phyloP scores from a whole-genome alignment of 2,113 vertebrate species.

The Lipophrys pholis region DNA sequence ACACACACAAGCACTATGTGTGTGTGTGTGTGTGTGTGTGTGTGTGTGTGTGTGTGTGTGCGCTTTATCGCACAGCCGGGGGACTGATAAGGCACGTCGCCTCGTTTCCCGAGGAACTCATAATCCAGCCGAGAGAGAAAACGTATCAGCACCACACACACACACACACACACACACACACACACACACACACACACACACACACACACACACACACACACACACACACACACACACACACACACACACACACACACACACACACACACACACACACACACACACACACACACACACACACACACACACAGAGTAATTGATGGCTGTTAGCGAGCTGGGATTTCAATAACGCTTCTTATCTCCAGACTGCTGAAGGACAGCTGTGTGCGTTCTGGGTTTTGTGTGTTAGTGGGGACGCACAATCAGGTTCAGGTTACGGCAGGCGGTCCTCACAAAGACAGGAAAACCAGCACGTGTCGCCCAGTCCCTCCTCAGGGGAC shows the following conservation, averaged over 20 bases:
- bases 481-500: too few relatives aligned
- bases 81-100: constrained; percentile 64
- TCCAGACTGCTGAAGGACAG: constrained; percentile 60
- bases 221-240: constrained; percentile 13
- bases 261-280: constrained; percentile 24
- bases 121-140: constrained; percentile 57
- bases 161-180: too few relatives aligned
- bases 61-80: constrained; percentile 60
- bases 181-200: background rate
- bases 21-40: background rate
- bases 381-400: constrained; percentile 28
- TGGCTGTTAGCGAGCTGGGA: constrained; percentile 75
- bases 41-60: background rate
- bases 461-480: too few relatives aligned
- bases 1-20: background rate
- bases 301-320: constrained; percentile 67
- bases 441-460: too few relatives aligned
- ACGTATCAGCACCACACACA: constrained; percentile 20
- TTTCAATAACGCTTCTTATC: constrained; percentile 78
- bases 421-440: too few relatives aligned
- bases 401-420: background rate
- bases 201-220: constrained; percentile 9
- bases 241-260: constrained; percentile 9
- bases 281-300: too few relatives aligned
- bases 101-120: constrained; percentile 61